Conservation (phyloP, 2,888 invertebrate species). For the Monopis laevigella region DNA sequence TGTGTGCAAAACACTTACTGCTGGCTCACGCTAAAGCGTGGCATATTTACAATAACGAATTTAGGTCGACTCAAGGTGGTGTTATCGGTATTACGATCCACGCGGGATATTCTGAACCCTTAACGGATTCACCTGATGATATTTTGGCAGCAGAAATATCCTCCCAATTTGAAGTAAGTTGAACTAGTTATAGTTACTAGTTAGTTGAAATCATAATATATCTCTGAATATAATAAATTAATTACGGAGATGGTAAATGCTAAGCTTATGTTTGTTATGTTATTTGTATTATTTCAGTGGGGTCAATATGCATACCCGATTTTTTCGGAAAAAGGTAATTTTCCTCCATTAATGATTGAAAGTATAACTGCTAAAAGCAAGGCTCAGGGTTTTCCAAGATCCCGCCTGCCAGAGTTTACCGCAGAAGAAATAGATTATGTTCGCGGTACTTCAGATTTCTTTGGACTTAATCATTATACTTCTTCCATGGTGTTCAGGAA, state of each 20-base stretch:
- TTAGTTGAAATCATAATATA: no score
- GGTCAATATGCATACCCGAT: slow-evolving; percentile 13
- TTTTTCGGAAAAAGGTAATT: slow-evolving; percentile 19
- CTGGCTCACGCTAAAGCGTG: slow-evolving; percentile 64
- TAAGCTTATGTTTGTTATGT: no score
- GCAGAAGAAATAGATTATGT: slow-evolving; percentile 21
- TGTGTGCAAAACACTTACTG: slow-evolving; percentile 61
- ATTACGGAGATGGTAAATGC: no score
- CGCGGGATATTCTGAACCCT: slow-evolving; percentile 58
- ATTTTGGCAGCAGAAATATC: slow-evolving; percentile 57
- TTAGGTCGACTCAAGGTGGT: slow-evolving; percentile 30
- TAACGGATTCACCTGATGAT: slow-evolving; percentile 49
- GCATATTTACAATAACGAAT: slow-evolving; percentile 39
- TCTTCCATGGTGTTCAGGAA: slow-evolving; percentile 24
- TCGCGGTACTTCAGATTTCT: slow-evolving; percentile 19
- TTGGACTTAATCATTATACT: slow-evolving; percentile 21
- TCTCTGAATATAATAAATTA: no score
- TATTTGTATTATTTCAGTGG: slow-evolving; percentile 10
- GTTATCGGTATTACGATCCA: slow-evolving; percentile 39
- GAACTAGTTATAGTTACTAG: no score
- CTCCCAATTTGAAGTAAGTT: slow-evolving; percentile 63
- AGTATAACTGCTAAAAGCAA: slow-evolving; percentile 18
- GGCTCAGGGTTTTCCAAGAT: slow-evolving; percentile 18
- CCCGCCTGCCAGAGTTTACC: slow-evolving; percentile 19
- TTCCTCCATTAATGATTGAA: slow-evolving; percentile 20